Base-by-base conservation (phyloP, 64 coral and sea anemone genomes). In the Platygyra sinensis region DNA sequence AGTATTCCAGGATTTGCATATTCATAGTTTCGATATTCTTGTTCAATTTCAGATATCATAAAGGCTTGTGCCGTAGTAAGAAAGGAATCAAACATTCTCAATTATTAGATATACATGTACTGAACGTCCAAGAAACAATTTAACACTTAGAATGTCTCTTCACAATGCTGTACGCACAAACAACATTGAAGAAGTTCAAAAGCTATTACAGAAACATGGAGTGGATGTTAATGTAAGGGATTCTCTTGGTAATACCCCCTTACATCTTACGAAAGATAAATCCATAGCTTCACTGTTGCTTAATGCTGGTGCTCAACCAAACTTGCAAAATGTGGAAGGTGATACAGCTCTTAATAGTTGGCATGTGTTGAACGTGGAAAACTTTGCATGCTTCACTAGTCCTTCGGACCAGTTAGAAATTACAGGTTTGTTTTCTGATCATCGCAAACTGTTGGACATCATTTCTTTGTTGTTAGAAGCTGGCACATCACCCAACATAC, bases 171-270 rank as follows among this genome's bases (percentile, higher is more conserved):
- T 80, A 15, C 52, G 18, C 18, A 80, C 13, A 25, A 61, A 10
- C 52, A 80, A 80, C 55, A 62, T 30, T 24, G 27, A 61, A 10
- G 78, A 60, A 80, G 55, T 80, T 60, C 52, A 33, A 80, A 80
- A 33, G 13, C 57, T 80, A 31, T 33, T 80, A 51, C 78, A 61
- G 55, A 5, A 22, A 60, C 28, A 80, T 61, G 57, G 78, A 69
- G 65, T 69, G 65, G 88, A 72, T 28, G 88, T 90, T 20, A 90
- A 90, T 82, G 39, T 18, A 7, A 90, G 33, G 72, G 88, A 90
- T 73, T 17, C 6, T 17, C 30, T 72, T 17, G 88, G 88, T 38
- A 90, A 90, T 52, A 90, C 64, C 5, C 42, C 71, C 14, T 60
- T 90, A 42, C 77, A 90, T 59, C 49, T 73, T 25, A 46, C 30